Evolutionary conservation across 2,888 invertebrate genomes (phyloP).

Genomic region (Diplazon laetatorius): DNA sequence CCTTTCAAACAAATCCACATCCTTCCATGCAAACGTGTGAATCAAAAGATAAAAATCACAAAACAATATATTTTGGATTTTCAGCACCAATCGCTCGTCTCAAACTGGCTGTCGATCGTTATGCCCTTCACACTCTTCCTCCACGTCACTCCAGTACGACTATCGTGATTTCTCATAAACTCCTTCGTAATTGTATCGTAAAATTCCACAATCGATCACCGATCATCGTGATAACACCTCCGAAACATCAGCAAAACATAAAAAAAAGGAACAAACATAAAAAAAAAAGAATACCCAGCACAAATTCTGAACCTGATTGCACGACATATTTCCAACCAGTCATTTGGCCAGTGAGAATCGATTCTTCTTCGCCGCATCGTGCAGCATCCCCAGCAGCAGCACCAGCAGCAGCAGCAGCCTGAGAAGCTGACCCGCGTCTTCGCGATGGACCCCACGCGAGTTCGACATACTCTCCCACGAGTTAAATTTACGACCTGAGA

Average conservation of each 20-base stretch:
- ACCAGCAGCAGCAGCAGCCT: conserved; percentile 39
- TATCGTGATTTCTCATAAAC: no score
- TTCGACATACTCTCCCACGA: conserved; percentile 75
- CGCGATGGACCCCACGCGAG: conserved; percentile 77
- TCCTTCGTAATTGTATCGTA: no score
- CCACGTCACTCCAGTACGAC: no score
- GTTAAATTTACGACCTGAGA: conserved; percentile 69
- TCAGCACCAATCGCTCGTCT: no score
- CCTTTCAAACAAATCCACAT: no score
- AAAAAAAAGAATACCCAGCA: no score
- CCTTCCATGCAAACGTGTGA: no score
- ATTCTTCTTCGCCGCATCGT: conserved; percentile 62
- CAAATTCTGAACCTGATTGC: conserved; percentile 28
- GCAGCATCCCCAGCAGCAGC: conserved; percentile 27
- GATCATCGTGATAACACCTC: conserved; percentile 3
- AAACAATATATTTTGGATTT: no score
- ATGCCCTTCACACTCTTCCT: no score
- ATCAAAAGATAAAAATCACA: no score
- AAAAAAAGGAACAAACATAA: no score
- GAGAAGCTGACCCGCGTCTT: conserved; percentile 73
- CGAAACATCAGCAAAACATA: background rate
- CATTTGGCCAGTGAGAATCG: conserved; percentile 40
- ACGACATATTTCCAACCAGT: conserved; percentile 48
- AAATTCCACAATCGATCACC: conserved; percentile 9
- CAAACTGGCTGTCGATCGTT: no score